Conservation (phyloP, 2,797 vertebrate genomes). For the Premnoplex brunnescens region DNA sequence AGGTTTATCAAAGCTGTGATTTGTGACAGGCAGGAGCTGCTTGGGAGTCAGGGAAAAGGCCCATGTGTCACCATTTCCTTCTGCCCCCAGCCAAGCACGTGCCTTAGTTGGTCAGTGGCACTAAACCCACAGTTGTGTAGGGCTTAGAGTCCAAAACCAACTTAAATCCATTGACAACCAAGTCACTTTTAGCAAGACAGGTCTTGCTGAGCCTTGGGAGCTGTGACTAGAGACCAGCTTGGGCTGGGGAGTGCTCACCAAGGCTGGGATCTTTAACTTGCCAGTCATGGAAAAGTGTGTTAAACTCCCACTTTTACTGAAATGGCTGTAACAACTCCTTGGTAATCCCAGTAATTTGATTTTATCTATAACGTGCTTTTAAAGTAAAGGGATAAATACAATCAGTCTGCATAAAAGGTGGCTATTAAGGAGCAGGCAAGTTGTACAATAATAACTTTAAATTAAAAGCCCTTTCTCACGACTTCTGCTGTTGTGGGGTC, state of each 20-base stretch:
- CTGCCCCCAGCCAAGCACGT: neutral
- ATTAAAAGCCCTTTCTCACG: conserved; percentile 62
- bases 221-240: neutral
- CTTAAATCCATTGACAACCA: neutral
- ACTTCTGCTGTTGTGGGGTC: neutral
- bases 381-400: conserved; percentile 73
- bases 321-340: conserved; percentile 31
- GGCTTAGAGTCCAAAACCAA: neutral
- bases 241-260: neutral
- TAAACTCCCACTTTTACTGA: conserved; percentile 37
- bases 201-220: neutral
- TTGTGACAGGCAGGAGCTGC: neutral
- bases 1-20: neutral
- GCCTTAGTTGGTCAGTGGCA: neutral
- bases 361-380: conserved; percentile 71
- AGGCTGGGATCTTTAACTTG: neutral
- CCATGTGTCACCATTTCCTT: rapidly evolving
- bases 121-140: neutral
- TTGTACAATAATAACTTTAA: conserved; percentile 57
- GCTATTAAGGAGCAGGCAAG: conserved; percentile 39
- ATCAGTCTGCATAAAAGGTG: conserved; percentile 48
- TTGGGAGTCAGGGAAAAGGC: neutral
- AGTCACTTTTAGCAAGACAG: neutral
- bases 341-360: conserved; percentile 43
- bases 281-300: neutral